phyloP scores from a whole-genome alignment of 1,140 invertebrate species.

The Babylonia areolata region DNA sequence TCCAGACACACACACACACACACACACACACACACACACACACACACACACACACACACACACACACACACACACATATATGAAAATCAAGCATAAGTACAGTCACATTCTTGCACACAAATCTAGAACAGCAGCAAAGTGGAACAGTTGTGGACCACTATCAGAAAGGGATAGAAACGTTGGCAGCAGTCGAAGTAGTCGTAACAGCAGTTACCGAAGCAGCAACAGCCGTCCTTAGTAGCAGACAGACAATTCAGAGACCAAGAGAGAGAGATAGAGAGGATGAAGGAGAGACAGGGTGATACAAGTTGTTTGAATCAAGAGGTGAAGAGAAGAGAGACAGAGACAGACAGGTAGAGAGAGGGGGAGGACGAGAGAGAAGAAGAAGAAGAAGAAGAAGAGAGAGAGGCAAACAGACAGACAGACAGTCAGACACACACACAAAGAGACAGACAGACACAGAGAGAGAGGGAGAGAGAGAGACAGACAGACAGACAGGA shows the following conservation, averaged over 20 bases:
- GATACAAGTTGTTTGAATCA: not conserved
- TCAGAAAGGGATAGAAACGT: too few relatives aligned
- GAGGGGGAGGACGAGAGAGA: not conserved
- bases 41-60: not conserved
- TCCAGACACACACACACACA: not conserved
- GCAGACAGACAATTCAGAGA: too few relatives aligned
- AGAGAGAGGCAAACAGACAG: not conserved
- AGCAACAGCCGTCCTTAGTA: too few relatives aligned
- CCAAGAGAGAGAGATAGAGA: not conserved
- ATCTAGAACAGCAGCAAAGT: too few relatives aligned
- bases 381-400: slow-evolving; percentile 7
- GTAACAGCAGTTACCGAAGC: too few relatives aligned
- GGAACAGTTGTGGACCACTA: too few relatives aligned
- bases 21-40: not conserved
- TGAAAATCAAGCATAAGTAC: too few relatives aligned
- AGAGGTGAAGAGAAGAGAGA: not conserved
- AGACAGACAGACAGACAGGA: too few relatives aligned
- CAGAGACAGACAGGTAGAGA: not conserved
- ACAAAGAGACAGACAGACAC: not conserved
- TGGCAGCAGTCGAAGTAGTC: too few relatives aligned
- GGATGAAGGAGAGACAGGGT: not conserved
- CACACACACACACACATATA: not conserved
- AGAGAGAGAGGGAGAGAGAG: too few relatives aligned
- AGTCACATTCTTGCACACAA: too few relatives aligned
- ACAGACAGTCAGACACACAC: not conserved